Percentiles rank a stretch among this genome's conserved stretches.
Evolutionary conservation across 2,888 invertebrate species (phyloP).

Genomic region (Xestia c-nigrum): DNA sequence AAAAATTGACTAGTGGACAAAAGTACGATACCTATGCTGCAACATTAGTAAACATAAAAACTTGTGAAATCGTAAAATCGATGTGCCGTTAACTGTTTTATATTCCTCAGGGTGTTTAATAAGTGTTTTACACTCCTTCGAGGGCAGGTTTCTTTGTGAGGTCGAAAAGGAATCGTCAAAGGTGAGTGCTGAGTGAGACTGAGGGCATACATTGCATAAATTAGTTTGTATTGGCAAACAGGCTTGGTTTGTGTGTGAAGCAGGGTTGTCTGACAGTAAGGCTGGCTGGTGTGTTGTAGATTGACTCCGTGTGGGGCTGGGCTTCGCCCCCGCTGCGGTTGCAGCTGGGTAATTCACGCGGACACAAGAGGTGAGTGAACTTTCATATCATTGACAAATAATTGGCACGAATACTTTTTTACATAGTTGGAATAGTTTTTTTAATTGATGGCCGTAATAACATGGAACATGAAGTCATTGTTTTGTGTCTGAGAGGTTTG

Average conservation of each 20-base stretch:
- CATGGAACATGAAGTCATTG: conserved; percentile 57
- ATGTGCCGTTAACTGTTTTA: conserved; percentile 81
- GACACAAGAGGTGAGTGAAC: conserved; percentile 87
- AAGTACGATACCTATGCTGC: conserved; percentile 80
- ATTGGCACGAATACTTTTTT: conserved; percentile 68
- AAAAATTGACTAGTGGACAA: conserved; percentile 81
- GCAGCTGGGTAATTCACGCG: conserved; percentile 93
- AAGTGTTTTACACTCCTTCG: conserved; percentile 77
- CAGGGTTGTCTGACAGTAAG: conserved; percentile 66
- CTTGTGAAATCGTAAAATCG: conserved; percentile 82
- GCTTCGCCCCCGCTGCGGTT: conserved; percentile 97
- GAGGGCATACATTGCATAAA: conserved; percentile 82
- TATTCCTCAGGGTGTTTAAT: conserved; percentile 77
- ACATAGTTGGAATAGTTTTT: conserved; percentile 67
- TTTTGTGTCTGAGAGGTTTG: conserved; percentile 56
- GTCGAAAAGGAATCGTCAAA: conserved; percentile 84
- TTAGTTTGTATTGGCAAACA: conserved; percentile 78
- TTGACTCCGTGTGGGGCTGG: conserved; percentile 99
- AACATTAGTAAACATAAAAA: conserved; percentile 87
- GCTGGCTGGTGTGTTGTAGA: conserved; percentile 91
- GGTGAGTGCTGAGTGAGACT: conserved; percentile 81
- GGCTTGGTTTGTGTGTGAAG: conserved; percentile 69
- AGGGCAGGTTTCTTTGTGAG: conserved; percentile 76
- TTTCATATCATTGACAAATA: conserved; percentile 67
- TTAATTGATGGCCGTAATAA: conserved; percentile 52